Percentiles rank a stretch among this genome's conserved stretches.
Conservation (phyloP, 1,140 invertebrate genomes). For the Lordiphosa mommai region DNA sequence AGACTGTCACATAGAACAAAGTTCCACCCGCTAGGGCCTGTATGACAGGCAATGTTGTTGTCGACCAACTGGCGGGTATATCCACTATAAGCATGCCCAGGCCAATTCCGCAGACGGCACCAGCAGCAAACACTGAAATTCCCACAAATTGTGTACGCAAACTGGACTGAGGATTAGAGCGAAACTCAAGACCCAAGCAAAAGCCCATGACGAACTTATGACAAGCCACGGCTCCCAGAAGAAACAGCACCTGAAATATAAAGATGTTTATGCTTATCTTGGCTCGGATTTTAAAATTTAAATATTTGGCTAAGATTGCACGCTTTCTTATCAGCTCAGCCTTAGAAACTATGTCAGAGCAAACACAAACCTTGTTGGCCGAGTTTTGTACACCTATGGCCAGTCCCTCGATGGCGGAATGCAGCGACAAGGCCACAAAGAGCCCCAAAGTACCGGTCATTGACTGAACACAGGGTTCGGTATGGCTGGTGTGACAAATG, state of each 20-base stretch:
- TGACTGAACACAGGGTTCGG: slow-evolving; percentile 82
- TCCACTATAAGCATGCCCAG: slow-evolving; percentile 83
- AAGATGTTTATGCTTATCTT: slow-evolving; percentile 26
- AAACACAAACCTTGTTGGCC: slow-evolving; percentile 82
- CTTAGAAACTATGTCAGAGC: slow-evolving; percentile 46
- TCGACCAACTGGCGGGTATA: slow-evolving; percentile 79
- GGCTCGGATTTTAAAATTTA: slow-evolving; percentile 41
- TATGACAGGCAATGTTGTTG: slow-evolving; percentile 82
- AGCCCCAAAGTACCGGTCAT: slow-evolving; percentile 83
- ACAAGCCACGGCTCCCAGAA: slow-evolving; percentile 86
- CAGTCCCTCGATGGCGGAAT: slow-evolving; percentile 90
- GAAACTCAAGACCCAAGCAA: slow-evolving; percentile 87
- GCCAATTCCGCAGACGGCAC: slow-evolving; percentile 85
- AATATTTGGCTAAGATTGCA: slow-evolving; percentile 58
- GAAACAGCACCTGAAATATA: slow-evolving; percentile 82
- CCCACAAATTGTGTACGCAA: slow-evolving; percentile 82
- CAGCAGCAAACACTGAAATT: slow-evolving; percentile 84
- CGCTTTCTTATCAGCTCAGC: slow-evolving; percentile 2
- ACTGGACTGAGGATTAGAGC: slow-evolving; percentile 80
- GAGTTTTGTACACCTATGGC: slow-evolving; percentile 88
- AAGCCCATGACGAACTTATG: slow-evolving; percentile 91
- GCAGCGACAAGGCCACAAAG: slow-evolving; percentile 87
- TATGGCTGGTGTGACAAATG: slow-evolving; percentile 84
- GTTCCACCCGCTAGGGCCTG: slow-evolving; percentile 93
- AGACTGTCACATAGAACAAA: slow-evolving; percentile 94